These are phyloP conservation scores for Lerema accius DNA, from an alignment of 1,140 invertebrate species.

Conservation along the genomic window DNA sequence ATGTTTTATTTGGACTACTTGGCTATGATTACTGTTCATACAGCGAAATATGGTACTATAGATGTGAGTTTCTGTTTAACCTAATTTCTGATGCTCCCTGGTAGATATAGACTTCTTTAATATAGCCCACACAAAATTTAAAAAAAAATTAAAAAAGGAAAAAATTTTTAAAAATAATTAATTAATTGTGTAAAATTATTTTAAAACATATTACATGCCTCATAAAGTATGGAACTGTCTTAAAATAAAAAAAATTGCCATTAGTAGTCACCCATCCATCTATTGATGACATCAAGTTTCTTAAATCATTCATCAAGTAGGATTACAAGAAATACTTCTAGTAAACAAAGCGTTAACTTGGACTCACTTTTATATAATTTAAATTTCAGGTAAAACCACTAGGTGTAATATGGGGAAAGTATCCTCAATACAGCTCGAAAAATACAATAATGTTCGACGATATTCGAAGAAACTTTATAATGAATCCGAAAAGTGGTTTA, in stretches of 20 bases:
- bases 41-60: constrained; percentile 93
- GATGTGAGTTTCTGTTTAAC: constrained; percentile 90
- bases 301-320: background rate
- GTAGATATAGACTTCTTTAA: too few species aligned
- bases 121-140: too few species aligned
- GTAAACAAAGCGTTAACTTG: too few species aligned
- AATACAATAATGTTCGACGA: constrained; percentile 99
- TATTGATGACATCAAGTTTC: constrained; percentile 1
- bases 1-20: constrained; percentile 95
- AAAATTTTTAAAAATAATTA: too few species aligned
- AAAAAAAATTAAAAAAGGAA: too few species aligned
- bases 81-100: too few species aligned
- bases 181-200: too few species aligned
- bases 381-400: constrained; percentile 94
- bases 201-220: too few species aligned
- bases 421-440: constrained; percentile 91
- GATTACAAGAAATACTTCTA: background rate
- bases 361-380: too few species aligned
- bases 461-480: constrained; percentile 97
- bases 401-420: constrained; percentile 98
- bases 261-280: too few species aligned
- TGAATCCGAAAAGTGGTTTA: constrained; percentile 98
- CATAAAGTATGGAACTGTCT: too few species aligned
- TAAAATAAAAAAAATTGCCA: too few species aligned
- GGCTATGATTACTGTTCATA: constrained; percentile 97